Evolutionary conservation across 1,140 invertebrate genomes (phyloP), one percentile per base, ranked within the genome.

Genomic region (Physella acuta): DNA sequence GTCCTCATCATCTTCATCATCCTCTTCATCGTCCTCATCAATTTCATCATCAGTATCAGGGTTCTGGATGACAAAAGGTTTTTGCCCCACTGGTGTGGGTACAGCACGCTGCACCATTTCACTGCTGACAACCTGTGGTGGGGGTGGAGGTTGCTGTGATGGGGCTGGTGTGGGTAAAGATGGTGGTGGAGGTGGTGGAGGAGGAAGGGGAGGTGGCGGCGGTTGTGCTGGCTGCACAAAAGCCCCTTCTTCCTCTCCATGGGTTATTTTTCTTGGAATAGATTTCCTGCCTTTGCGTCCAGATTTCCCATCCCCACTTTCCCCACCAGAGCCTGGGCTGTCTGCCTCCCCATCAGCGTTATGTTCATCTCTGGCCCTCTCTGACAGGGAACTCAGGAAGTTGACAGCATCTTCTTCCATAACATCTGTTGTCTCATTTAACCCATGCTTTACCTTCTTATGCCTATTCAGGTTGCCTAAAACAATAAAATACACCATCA

Each of bases 371-470:
- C 72, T 66, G 14, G 72, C 67, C 44, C 79, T 65, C 49, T 77
- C 76, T 3, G 76, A 76, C 51, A 79, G 59, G 20, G 74, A 72
- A 53, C 76, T 81, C 2, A 81, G 73, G 63, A 80, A 80, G 33
- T 77, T 76, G 0, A 81, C 80, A 16, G 79, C 79, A 52, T 79
- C 78, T 55, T 82, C 80, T 34, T 82, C 80, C 77, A 80, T 78
- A 44, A 68, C 76, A 60, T 80, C 78, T 51, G 78, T 81, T 11
- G 71, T 78, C 58, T 81, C 78, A 68, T 79, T 75, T 2, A 82
- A 71, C 30, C 79, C 80, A 73, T 84, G 81, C 63, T 84, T 84
- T 28, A 81, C 79, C 60, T 82, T 84, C 63, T 81, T 79, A 67
- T 84, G 82, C 30, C 82, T 71, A 37, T 82, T 82, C 36, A 68